These are phyloP conservation scores for Xanthia togata DNA, from an alignment of 2,888 invertebrate genomes.

Conservation along the genomic window DNA sequence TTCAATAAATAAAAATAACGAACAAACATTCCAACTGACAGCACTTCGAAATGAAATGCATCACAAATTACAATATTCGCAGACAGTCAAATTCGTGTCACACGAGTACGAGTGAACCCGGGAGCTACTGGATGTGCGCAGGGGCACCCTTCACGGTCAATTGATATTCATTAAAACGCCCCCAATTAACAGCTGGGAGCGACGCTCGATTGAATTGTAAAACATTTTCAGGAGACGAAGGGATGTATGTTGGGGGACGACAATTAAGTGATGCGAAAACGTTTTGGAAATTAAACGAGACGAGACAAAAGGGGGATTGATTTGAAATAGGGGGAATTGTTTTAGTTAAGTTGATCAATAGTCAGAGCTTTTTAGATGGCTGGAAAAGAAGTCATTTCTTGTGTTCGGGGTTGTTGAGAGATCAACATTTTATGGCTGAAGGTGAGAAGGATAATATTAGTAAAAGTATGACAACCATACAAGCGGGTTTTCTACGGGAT, in stretches of 20 bases:
- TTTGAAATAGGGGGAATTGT: neutral
- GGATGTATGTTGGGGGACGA: constrained; percentile 65
- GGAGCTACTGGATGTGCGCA: constrained; percentile 55
- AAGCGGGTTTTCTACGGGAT: too few relatives aligned
- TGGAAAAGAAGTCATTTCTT: neutral
- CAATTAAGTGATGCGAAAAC: constrained; percentile 38
- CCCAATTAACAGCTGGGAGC: constrained; percentile 80
- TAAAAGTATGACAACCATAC: too few relatives aligned
- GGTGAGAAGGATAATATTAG: too few relatives aligned
- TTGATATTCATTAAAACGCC: constrained; percentile 84
- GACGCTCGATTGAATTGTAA: constrained; percentile 81
- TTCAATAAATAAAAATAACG: constrained; percentile 3
- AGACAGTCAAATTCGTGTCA: constrained; percentile 30
- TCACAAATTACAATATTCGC: constrained; percentile 30
- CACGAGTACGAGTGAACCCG: constrained; percentile 36
- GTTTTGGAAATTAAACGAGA: constrained; percentile 11
- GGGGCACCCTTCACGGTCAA: constrained; percentile 72
- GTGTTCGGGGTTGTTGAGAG: too few relatives aligned
- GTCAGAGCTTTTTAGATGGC: neutral
- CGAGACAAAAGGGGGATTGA: neutral
- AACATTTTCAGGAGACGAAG: constrained; percentile 75
- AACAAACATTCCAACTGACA: neutral
- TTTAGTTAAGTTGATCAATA: neutral
- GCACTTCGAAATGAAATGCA: constrained; percentile 20
- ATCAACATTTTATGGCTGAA: too few relatives aligned